phyloP scores from a whole-genome alignment of 2,113 vertebrate species.

The Caracal caracal region DNA sequence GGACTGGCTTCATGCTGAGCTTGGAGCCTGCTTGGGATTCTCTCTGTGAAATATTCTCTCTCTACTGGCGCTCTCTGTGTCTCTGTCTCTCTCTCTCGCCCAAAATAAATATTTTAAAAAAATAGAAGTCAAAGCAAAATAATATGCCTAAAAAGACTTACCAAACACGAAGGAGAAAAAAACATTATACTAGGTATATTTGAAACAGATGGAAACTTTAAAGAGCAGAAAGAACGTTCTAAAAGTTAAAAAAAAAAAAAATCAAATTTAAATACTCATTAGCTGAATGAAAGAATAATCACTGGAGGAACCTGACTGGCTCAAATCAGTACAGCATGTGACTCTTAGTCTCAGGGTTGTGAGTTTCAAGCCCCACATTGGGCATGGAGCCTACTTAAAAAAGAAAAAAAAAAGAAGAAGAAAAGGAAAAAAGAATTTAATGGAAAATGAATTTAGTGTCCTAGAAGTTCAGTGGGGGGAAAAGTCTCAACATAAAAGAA shows the following conservation, averaged over 20 bases:
- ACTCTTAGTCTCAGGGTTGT: too few relatives aligned
- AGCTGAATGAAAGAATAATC: neutral
- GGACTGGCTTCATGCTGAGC: too few relatives aligned
- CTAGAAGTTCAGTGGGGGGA: neutral
- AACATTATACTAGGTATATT: neutral
- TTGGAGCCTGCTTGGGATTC: too few relatives aligned
- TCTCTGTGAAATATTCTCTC: too few relatives aligned
- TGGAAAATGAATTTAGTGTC: neutral
- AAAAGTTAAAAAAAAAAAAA: neutral
- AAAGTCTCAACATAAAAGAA: neutral
- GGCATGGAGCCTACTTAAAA: too few relatives aligned
- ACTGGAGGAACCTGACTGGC: neutral
- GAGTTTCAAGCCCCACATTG: too few relatives aligned
- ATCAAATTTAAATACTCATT: constrained; percentile 28
- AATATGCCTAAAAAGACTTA: neutral
- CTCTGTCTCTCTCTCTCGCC: too few relatives aligned
- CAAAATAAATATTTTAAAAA: too few relatives aligned
- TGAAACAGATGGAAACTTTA: neutral
- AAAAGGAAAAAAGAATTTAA: too few relatives aligned
- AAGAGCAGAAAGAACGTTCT: neutral
- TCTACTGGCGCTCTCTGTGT: too few relatives aligned
- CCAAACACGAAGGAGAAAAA: neutral
- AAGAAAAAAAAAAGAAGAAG: too few relatives aligned
- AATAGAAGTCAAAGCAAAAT: constrained; percentile 8
- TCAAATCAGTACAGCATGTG: too few relatives aligned